A percentile compares a stretch with the other conserved stretches of the same genome.
phyloP scores from a whole-genome alignment of 1,140 invertebrate genomes.

The Scylla paramamosain region DNA sequence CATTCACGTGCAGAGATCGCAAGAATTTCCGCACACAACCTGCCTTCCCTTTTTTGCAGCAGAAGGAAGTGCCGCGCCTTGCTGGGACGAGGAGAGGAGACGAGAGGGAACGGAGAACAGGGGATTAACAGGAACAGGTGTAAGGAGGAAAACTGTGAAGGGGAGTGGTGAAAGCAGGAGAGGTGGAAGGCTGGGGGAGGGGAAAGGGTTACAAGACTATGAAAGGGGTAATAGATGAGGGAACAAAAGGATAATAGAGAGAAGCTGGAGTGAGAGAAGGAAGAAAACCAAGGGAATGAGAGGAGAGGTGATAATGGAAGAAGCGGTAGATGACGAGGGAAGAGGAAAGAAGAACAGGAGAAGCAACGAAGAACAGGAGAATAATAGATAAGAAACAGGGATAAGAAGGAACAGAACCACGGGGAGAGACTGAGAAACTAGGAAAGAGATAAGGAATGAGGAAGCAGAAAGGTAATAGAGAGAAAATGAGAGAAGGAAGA shows the following conservation, averaged over 20 bases:
- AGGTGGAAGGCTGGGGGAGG: neutral
- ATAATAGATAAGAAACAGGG: no score
- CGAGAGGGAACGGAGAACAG: neutral
- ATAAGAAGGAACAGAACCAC: no score
- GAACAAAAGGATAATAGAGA: neutral
- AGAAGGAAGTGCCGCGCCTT: neutral
- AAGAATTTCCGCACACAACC: no score
- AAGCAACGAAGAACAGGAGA: no score
- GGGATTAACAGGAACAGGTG: neutral
- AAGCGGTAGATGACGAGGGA: neutral
- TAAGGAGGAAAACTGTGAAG: neutral
- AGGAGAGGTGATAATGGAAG: neutral
- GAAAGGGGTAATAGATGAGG: neutral
- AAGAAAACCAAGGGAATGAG: neutral
- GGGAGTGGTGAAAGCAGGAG: neutral
- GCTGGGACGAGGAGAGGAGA: neutral
- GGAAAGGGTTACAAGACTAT: neutral
- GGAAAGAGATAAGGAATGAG: no score
- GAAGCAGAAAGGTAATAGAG: no score
- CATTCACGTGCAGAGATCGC: no score
- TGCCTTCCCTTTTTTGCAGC: neutral
- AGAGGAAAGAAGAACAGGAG: neutral
- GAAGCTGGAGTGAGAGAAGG: neutral
- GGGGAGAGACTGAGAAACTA: no score
- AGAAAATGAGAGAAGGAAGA: neutral